Conservation (phyloP, 1,140 invertebrate species). For the Solenopsis fugax region DNA sequence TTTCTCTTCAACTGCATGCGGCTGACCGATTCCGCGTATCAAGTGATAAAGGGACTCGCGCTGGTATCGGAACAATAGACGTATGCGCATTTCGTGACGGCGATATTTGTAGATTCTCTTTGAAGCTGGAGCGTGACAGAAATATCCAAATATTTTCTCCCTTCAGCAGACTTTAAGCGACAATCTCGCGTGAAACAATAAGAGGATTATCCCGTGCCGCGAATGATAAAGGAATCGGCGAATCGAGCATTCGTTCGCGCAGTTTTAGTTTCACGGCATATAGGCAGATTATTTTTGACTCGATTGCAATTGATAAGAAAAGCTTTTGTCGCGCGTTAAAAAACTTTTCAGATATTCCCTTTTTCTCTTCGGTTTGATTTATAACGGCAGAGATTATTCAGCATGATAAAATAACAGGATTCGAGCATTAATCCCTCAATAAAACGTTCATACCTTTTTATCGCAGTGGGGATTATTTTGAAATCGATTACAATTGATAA, state of each 20-base stretch:
- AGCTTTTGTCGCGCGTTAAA: constrained; percentile 24
- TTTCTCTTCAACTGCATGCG: constrained; percentile 4
- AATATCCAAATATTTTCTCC: constrained; percentile 56
- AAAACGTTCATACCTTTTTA: constrained; percentile 36
- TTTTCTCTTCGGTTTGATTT: constrained; percentile 41
- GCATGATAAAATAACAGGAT: constrained; percentile 34
- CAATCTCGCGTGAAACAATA: constrained; percentile 26
- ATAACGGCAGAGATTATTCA: constrained; percentile 32
- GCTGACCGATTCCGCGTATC: constrained; percentile 24
- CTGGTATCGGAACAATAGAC: constrained; percentile 44
- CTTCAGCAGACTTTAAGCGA: background rate
- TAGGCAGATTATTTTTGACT: constrained; percentile 40
- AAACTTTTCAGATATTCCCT: constrained; percentile 27
- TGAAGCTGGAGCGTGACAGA: constrained; percentile 23
- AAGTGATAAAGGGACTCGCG: constrained; percentile 45
- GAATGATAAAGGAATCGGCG: constrained; percentile 5
- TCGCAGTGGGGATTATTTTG: constrained; percentile 22
- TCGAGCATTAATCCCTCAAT: constrained; percentile 32
- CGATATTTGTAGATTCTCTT: constrained; percentile 55
- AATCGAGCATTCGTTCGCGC: constrained; percentile 24
- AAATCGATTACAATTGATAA: constrained; percentile 47
- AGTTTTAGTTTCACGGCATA: background rate
- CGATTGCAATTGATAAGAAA: constrained; percentile 51
- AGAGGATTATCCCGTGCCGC: constrained; percentile 40
- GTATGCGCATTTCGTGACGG: constrained; percentile 31